Percentiles rank a stretch among this genome's conserved stretches.
Conservation (phyloP, 1,140 invertebrate genomes). For the Sarcophaga bullata region DNA sequence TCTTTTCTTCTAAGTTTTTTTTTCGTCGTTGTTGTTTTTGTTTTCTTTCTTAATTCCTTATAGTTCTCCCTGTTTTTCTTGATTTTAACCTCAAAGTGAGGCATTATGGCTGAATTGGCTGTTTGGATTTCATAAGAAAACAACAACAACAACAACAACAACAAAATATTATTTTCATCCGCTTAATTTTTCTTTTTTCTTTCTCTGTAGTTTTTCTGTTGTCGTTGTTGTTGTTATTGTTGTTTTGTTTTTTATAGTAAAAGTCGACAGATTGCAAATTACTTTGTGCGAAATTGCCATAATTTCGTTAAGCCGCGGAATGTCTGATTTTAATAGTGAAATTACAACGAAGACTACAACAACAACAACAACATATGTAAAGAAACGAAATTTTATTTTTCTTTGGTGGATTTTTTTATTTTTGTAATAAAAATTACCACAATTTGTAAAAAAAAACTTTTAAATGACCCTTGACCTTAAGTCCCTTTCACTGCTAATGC, state of each 20-base stretch:
- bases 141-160: no score
- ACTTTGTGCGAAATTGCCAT: conserved; percentile 34
- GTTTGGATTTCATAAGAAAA: conserved; percentile 28
- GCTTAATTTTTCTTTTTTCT: conserved; percentile 29
- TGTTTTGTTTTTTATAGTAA: conserved; percentile 5
- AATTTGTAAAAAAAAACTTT: no score
- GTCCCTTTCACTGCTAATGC: no score
- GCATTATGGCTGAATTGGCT: conserved; percentile 7
- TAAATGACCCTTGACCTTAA: no score
- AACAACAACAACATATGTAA: not conserved
- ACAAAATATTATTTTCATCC: conserved; percentile 40
- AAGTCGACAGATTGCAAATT: conserved; percentile 45
- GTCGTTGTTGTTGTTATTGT: no score
- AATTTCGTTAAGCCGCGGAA: conserved; percentile 6
- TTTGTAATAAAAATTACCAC: no score
- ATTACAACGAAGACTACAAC: not conserved
- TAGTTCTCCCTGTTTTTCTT: conserved; percentile 9
- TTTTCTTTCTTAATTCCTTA: not conserved
- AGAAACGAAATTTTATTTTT: no score
- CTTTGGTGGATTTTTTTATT: no score
- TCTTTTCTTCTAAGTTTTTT: no score
- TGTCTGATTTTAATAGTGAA: not conserved
- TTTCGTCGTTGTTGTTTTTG: not conserved
- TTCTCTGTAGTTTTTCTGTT: not conserved
- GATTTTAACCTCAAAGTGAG: conserved; percentile 6